Conservation (phyloP, 2,888 invertebrate genomes). For the Sipha maydis region DNA sequence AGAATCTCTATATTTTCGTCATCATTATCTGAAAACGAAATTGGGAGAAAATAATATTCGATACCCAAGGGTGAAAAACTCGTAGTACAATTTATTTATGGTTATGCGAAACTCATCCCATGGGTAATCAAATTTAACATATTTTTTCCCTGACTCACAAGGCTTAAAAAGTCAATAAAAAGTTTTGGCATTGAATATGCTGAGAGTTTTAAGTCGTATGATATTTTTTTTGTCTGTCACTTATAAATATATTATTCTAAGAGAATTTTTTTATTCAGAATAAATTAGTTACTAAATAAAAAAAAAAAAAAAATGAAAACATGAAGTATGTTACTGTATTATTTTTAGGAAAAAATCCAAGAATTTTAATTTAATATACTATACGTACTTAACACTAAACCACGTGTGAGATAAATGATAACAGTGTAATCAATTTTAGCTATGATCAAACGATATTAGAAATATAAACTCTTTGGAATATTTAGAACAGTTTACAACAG, state of each 20-base stretch:
- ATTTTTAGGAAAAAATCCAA: not conserved
- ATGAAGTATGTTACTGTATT: not conserved
- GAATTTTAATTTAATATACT: not conserved
- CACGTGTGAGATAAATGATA: no score
- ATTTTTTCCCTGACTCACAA: conserved; percentile 15
- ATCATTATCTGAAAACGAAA: conserved; percentile 50
- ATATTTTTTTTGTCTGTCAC: not conserved
- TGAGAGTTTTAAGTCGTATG: not conserved
- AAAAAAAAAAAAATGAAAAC: no score
- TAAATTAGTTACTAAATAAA: not conserved
- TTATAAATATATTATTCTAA: not conserved
- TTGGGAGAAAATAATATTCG: conserved; percentile 44
- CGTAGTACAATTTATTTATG: conserved; percentile 51
- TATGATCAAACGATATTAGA: no score
- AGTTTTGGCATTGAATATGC: conserved; percentile 8
- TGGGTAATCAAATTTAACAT: conserved; percentile 59
- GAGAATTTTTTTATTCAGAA: not conserved
- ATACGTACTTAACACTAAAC: not conserved
- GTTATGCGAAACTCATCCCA: conserved; percentile 42
- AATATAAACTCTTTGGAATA: no score
- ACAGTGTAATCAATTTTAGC: no score
- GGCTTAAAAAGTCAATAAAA: conserved; percentile 42
- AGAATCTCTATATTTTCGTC: conserved; percentile 17
- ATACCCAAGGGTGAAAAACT: conserved; percentile 47
- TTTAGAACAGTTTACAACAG: no score